Conservation (phyloP, 2,888 invertebrate species). For the Mechanitis mazaeus region DNA sequence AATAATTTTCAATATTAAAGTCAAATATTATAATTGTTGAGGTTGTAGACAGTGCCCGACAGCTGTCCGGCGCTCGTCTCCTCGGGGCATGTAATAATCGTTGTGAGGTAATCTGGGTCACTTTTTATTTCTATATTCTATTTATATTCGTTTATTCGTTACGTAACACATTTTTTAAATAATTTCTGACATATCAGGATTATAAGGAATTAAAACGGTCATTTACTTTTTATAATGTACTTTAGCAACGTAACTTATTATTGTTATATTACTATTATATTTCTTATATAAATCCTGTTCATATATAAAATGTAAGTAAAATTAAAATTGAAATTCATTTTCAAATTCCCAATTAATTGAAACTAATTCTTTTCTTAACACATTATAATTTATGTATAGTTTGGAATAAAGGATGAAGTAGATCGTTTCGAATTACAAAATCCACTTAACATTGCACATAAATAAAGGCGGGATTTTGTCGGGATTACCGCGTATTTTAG, state of each 20-base stretch:
- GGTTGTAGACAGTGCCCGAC: not conserved
- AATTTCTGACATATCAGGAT: not conserved
- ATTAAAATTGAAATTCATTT: not conserved
- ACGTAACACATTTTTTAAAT: not conserved
- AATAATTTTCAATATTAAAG: not conserved
- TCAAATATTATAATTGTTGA: conserved; percentile 3
- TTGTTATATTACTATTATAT: no score
- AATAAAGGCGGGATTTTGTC: conserved; percentile 49
- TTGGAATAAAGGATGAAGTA: conserved; percentile 16
- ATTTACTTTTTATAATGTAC: no score
- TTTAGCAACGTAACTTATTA: no score
- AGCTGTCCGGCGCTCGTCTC: conserved; percentile 5
- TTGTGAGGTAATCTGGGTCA: conserved; percentile 18
- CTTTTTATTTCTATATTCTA: conserved; percentile 17
- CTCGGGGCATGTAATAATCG: conserved; percentile 3
- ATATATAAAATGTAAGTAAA: no score
- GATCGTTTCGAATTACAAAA: conserved; percentile 30
- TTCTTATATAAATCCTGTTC: not conserved
- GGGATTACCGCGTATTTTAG: conserved; percentile 51
- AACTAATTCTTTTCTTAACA: conserved; percentile 6
- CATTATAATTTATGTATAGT: conserved; percentile 16
- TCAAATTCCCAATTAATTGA: conserved; percentile 7
- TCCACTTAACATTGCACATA: conserved; percentile 41
- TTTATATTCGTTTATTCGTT: conserved; percentile 9
- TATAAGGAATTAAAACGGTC: no score